Conservation (phyloP, 2,113 vertebrate species). For the Empidonax traillii region DNA sequence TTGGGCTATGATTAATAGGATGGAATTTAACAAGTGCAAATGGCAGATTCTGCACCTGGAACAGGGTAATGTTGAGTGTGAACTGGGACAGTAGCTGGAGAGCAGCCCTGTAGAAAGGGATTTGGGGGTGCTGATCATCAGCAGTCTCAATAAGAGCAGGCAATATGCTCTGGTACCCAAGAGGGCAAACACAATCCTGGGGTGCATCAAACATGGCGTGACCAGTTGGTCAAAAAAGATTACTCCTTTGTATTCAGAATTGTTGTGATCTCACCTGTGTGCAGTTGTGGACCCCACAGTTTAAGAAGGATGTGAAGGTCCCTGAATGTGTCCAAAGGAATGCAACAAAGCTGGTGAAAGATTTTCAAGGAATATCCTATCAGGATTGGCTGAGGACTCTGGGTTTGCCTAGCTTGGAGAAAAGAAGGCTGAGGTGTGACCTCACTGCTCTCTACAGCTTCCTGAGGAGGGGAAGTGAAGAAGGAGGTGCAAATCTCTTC, state of each 20-base stretch:
- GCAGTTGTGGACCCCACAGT: not conserved
- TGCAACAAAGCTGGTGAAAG: not conserved
- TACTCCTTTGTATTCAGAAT: not conserved
- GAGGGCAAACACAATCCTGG: not conserved
- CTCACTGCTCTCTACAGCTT: not conserved
- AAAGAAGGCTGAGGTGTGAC: not conserved
- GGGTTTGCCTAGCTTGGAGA: not conserved
- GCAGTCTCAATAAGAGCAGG: not conserved
- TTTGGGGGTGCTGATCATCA: not conserved
- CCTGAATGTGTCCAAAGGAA: not conserved
- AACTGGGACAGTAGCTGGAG: not conserved
- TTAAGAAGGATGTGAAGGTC: not conserved
- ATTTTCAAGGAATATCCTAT: not conserved
- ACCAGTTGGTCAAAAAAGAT: not conserved
- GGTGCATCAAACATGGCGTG: too few relatives aligned
- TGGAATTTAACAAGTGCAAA: not conserved
- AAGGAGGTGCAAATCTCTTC: not conserved
- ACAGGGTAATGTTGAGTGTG: rapidly evolving
- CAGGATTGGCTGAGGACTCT: not conserved
- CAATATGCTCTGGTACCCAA: not conserved
- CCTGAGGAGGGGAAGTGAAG: not conserved
- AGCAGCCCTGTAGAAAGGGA: not conserved
- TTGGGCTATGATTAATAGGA: not conserved
- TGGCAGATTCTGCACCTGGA: not conserved
- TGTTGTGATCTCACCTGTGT: rapidly evolving